Evolutionary conservation across 2,888 invertebrate species (phyloP).

Genomic region (Tipula lateralis): DNA sequence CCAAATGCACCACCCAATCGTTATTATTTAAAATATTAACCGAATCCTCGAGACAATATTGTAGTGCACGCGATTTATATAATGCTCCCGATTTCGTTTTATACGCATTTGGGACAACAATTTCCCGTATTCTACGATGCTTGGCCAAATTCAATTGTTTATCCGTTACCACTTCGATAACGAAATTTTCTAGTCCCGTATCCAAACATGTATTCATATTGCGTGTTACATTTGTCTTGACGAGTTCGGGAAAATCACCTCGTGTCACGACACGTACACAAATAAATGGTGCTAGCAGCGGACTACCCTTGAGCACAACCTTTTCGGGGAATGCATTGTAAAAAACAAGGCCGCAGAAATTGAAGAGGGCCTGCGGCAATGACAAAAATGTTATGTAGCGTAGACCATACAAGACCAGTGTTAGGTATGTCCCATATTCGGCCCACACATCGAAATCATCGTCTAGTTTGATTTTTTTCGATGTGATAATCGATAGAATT

Average conservation of each 20-base stretch:
- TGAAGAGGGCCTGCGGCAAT: conserved; percentile 80
- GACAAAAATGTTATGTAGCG: conserved; percentile 78
- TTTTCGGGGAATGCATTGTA: conserved; percentile 95
- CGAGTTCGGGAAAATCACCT: conserved; percentile 88
- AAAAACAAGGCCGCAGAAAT: conserved; percentile 74
- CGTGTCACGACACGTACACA: conserved; percentile 91
- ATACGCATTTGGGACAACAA: conserved; percentile 83
- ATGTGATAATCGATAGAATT: conserved; percentile 65
- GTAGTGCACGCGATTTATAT: conserved; percentile 90
- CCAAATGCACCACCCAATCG: conserved; percentile 96
- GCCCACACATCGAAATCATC: conserved; percentile 70
- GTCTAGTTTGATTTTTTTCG: conserved; percentile 58
- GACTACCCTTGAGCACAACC: conserved; percentile 81
- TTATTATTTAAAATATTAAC: conserved; percentile 79
- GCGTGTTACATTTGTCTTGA: conserved; percentile 76
- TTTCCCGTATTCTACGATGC: conserved; percentile 76
- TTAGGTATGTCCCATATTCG: conserved; percentile 71
- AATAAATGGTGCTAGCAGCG: conserved; percentile 86
- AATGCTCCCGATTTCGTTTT: conserved; percentile 86
- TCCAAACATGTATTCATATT: conserved; percentile 84
- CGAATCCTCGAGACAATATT: conserved; percentile 89
- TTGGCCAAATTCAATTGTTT: conserved; percentile 72
- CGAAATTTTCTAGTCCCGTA: conserved; percentile 89
- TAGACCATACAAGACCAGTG: conserved; percentile 69
- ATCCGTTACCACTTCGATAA: conserved; percentile 94